Evolutionary conservation across 2,888 invertebrate genomes (phyloP).

Genomic region (Ernsta delagoae): DNA sequence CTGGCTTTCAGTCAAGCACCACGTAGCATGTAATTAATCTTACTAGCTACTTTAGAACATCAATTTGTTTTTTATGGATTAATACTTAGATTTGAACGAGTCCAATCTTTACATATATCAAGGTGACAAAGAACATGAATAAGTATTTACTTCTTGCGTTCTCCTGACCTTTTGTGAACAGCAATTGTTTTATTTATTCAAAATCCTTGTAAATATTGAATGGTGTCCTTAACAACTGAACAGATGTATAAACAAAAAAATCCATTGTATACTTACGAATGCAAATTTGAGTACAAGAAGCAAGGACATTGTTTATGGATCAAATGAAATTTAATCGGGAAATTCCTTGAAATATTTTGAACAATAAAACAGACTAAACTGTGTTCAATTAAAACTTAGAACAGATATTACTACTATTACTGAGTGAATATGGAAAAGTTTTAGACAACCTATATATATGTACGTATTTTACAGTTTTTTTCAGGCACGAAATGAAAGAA

Average conservation of each 20-base stretch:
- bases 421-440: too few relatives aligned
- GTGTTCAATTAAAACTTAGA: not conserved
- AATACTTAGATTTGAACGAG: slow-evolving; percentile 9
- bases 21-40: too few relatives aligned
- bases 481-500: too few relatives aligned
- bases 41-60: too few relatives aligned
- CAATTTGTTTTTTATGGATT: too few relatives aligned
- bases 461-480: too few relatives aligned
- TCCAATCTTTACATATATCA: slow-evolving; percentile 57
- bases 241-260: slow-evolving; percentile 70
- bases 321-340: slow-evolving; percentile 42
- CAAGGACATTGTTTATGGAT: slow-evolving; percentile 32
- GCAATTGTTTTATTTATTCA: slow-evolving; percentile 68
- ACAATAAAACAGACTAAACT: slow-evolving; percentile 1
- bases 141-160: slow-evolving; percentile 59
- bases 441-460: too few relatives aligned
- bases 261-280: slow-evolving; percentile 51
- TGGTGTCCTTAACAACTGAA: slow-evolving; percentile 67
- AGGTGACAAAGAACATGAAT: slow-evolving; percentile 60
- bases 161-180: slow-evolving; percentile 70
- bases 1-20: too few relatives aligned
- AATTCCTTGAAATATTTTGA: slow-evolving; percentile 29
- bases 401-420: not conserved
- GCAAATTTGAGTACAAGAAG: slow-evolving; percentile 24
- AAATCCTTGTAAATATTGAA: slow-evolving; percentile 78